These are phyloP conservation scores for Wasmannia auropunctata DNA, from an alignment of 1,140 invertebrate genomes.

Conservation along the genomic window DNA sequence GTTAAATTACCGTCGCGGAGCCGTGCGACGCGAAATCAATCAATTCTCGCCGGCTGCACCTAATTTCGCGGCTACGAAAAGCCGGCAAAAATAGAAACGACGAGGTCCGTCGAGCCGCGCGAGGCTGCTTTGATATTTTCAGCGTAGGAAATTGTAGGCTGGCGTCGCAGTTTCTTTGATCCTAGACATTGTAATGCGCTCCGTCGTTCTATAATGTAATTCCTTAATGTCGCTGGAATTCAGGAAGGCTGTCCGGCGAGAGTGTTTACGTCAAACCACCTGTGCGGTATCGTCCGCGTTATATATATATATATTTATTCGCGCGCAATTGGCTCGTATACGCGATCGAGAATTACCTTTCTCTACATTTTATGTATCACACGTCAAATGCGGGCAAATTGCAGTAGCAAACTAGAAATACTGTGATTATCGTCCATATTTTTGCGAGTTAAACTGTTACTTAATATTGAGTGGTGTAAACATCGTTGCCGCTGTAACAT, in stretches of 20 bases:
- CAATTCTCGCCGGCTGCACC: conserved; percentile 74
- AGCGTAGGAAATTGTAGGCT: conserved; percentile 64
- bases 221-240: conserved; percentile 6
- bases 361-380: not conserved
- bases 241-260: not conserved
- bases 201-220: not conserved
- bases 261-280: not conserved
- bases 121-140: conserved; percentile 53
- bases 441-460: not conserved
- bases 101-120: conserved; percentile 19
- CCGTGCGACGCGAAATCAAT: conserved; percentile 80
- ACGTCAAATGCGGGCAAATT: not conserved
- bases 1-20: conserved; percentile 75
- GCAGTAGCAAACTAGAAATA: not conserved
- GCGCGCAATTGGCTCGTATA: not conserved
- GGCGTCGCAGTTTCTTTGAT: conserved; percentile 51
- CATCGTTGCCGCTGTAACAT: not conserved
- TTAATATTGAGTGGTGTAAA: conserved; percentile 6
- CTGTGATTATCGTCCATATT: not conserved
- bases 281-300: not conserved
- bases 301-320: not conserved
- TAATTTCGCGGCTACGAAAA: conserved; percentile 70
- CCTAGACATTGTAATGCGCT: conserved; percentile 21
- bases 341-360: not conserved
- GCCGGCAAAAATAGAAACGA: conserved; percentile 66